phyloP scores from a whole-genome alignment of 2,797 vertebrate genomes.

The Danio tinwini region DNA sequence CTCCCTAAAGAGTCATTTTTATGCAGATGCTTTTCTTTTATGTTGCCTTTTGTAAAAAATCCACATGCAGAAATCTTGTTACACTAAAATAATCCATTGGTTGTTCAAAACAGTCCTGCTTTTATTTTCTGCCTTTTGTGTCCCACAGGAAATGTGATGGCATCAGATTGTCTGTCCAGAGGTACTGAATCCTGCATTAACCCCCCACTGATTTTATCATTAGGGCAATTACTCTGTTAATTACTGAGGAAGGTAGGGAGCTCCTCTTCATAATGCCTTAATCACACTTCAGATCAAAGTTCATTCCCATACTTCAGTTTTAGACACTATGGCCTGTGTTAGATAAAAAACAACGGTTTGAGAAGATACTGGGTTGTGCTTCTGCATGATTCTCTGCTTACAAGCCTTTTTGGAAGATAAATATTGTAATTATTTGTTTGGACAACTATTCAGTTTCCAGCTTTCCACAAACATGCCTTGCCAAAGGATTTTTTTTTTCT shows the following conservation, averaged over 20 bases:
- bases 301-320: slow-evolving; percentile 8
- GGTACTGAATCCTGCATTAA: slow-evolving; percentile 37
- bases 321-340: neutral
- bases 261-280: slow-evolving; percentile 36
- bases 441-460: neutral
- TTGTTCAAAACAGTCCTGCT: neutral
- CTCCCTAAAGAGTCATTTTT: slow-evolving; percentile 8
- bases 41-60: slow-evolving; percentile 8
- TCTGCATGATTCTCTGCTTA: neutral
- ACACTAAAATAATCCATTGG: neutral
- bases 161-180: slow-evolving; percentile 17
- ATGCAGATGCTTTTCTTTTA: slow-evolving; percentile 7
- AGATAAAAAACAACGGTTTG: neutral
- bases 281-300: slow-evolving; percentile 38
- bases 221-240: slow-evolving; percentile 48
- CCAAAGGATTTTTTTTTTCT: too few species aligned
- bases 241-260: slow-evolving; percentile 42
- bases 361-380: slow-evolving; percentile 13
- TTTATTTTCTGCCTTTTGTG: slow-evolving; percentile 20
- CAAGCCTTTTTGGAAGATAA: neutral
- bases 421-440: neutral
- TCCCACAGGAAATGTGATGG: slow-evolving; percentile 16
- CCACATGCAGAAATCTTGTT: neutral
- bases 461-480: neutral
- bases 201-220: slow-evolving; percentile 56